These are phyloP conservation scores for Capitulum mitella DNA, from an alignment of 2,888 invertebrate species.

Conservation along the genomic window DNA sequence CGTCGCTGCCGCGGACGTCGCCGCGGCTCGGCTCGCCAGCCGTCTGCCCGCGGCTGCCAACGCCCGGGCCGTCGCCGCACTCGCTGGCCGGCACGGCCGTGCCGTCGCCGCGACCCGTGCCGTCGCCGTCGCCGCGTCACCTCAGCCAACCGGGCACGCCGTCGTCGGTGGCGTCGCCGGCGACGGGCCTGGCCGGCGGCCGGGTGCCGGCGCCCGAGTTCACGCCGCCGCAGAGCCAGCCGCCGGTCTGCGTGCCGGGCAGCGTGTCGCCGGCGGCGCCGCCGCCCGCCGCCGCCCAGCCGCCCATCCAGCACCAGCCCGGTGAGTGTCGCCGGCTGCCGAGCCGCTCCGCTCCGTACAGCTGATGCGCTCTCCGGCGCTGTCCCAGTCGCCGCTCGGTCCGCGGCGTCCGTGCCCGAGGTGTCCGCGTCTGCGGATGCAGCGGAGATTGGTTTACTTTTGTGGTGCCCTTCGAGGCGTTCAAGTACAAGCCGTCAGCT, in stretches of 20 bases:
- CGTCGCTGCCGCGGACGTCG: constrained; percentile 32
- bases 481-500: too few relatives aligned
- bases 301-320: not conserved
- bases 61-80: constrained; percentile 28
- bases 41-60: constrained; percentile 56
- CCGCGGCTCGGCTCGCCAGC: constrained; percentile 58
- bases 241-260: not conserved
- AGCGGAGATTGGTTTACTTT: too few relatives aligned
- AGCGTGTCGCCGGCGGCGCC: constrained; percentile 1
- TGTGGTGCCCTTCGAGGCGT: too few relatives aligned
- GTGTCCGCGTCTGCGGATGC: too few relatives aligned
- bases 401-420: too few relatives aligned
- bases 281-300: not conserved
- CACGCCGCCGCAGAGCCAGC: constrained; percentile 24
- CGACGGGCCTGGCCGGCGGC: not conserved
- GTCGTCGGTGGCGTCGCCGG: constrained; percentile 45
- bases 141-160: constrained; percentile 67
- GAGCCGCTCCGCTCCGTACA: too few relatives aligned
- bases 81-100: not conserved
- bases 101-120: constrained; percentile 36
- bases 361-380: too few relatives aligned
- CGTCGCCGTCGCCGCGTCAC: constrained; percentile 40
- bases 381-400: too few relatives aligned
- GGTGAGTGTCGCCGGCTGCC: not conserved
- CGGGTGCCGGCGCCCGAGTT: constrained; percentile 23